Conservation (phyloP, 2,888 invertebrate species). For the Timema podura region DNA sequence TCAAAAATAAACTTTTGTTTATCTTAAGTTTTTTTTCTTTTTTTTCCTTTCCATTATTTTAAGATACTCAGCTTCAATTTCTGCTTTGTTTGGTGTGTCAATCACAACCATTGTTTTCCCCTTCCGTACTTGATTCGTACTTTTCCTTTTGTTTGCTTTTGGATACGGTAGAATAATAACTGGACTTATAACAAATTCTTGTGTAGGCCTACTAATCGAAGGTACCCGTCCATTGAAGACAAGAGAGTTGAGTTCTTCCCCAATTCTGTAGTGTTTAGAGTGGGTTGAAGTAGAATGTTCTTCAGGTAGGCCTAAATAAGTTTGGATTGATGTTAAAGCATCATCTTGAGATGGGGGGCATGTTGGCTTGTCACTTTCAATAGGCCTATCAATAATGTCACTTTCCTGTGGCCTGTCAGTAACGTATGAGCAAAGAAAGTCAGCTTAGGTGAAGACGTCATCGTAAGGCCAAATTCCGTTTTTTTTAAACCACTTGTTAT, state of each 20-base stretch:
- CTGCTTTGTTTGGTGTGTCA: not conserved
- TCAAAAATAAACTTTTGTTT: no score
- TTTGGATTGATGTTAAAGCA: no score
- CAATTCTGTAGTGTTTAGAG: slow-evolving; percentile 4
- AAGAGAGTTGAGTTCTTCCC: not conserved
- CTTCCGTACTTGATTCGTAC: not conserved
- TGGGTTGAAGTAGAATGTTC: not conserved
- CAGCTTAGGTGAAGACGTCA: not conserved
- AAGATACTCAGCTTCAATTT: not conserved
- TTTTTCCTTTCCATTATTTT: no score
- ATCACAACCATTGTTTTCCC: not conserved
- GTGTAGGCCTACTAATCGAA: no score
- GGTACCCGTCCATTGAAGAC: no score
- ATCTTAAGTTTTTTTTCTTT: no score
- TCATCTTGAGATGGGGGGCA: no score
- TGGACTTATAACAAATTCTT: not conserved
- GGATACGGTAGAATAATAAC: not conserved
- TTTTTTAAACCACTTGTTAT: not conserved
- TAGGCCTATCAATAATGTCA: not conserved
- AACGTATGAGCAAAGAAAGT: not conserved
- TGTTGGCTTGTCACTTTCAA: no score
- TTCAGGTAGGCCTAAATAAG: no score
- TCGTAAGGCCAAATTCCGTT: not conserved
- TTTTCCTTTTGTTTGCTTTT: slow-evolving; percentile 1
- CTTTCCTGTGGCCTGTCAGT: not conserved